Evolutionary conservation across 2,888 invertebrate genomes (phyloP), one percentile per base, ranked within the genome.

Genomic region (Melanotus villosus): DNA sequence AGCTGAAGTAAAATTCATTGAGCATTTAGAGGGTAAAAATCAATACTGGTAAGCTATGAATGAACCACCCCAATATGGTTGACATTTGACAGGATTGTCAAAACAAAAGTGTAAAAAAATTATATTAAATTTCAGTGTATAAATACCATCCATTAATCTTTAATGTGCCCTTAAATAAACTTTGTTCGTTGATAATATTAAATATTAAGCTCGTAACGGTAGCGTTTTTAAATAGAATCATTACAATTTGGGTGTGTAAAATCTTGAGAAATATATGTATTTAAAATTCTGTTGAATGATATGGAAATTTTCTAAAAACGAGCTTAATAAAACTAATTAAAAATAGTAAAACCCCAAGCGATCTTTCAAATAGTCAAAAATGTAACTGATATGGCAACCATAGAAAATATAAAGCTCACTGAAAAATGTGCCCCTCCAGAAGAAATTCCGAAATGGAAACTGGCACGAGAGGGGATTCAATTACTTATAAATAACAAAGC

Each of bases 401-500:
- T 57, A 34, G 34, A 12, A 32, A 52, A 5, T n/a, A 3, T 12
- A 32, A 52, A 3, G 16, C 5, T n/a, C 7, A 1, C 12, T 2
- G 32, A 34, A 9, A 5, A 47, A 54, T 54, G 10, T 41, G 14
- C 38, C 5, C 23, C 23, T 16, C n/a, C n/a, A n/a, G 75, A 75
- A 30, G 68, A 77, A 59, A 78, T 80, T 70, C 80, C 81, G 34
- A 82, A 84, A 64, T 86, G 86, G 84, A 75, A 81, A 52, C 69
- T 86, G 68, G 87, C 87, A 2, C 82, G 83, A 65, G 73, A 83
- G 73, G 87, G 87, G 14, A 85, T 88, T 41, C 82, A 82, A 62
- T 76, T 87, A 41, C 76, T 87, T 30, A 81, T 88, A 26, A 87
- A 88, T 75, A 87, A 87, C 73, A 82, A 82, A 60, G 79, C 82